Conservation (phyloP, 2,113 vertebrate genomes). For the Mus pahari region DNA sequence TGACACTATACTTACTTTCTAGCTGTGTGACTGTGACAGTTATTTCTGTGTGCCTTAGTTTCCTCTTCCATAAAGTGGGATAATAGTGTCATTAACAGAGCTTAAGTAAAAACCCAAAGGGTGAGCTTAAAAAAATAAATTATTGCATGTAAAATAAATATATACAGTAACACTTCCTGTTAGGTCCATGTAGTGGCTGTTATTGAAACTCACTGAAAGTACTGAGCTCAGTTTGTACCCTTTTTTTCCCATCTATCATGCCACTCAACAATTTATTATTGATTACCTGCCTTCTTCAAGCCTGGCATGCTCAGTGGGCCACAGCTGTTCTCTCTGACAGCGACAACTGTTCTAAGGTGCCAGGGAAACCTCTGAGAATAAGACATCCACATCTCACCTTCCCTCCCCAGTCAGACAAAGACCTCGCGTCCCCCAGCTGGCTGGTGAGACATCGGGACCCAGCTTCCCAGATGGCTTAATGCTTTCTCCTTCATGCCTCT, state of each 20-base stretch:
- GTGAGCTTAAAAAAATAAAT: background rate
- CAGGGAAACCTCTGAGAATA: background rate
- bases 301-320: background rate
- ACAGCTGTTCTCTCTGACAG: constrained; percentile 61
- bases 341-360: constrained; percentile 13
- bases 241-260: background rate
- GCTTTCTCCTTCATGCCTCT: background rate
- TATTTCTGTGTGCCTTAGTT: constrained; percentile 1
- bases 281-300: background rate
- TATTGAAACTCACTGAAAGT: background rate
- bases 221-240: background rate
- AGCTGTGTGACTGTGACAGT: background rate
- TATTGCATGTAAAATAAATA: background rate
- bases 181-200: background rate
- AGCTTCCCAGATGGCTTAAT: constrained; percentile 66
- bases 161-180: background rate
- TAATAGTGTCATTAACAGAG: background rate
- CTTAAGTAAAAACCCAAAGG: background rate
- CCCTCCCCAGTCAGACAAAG: background rate
- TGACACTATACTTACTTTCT: background rate
- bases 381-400: background rate
- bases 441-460: background rate
- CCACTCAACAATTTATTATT: constrained; percentile 13
- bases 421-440: constrained; percentile 67
- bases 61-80: background rate